Percentiles rank a stretch among this genome's conserved stretches.
phyloP scores from a whole-genome alignment of 2,797 vertebrate genomes.

The Bryconaethiops microstoma region DNA sequence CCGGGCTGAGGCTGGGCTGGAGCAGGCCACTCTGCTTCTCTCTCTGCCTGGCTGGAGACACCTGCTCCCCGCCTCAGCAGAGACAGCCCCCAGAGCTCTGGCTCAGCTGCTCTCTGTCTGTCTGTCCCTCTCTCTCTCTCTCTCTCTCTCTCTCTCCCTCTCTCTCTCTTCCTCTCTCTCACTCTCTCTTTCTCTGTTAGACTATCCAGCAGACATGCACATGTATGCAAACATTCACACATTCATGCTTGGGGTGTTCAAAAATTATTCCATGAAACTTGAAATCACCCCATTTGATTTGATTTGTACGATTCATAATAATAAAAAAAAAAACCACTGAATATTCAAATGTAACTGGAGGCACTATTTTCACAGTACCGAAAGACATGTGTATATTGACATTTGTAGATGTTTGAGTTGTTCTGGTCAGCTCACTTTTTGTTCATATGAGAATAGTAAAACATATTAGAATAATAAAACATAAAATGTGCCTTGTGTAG shows the following conservation, averaged over 20 bases:
- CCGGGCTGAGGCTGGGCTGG: constrained; percentile 13
- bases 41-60: constrained; percentile 65
- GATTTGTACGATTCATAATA: too few species aligned
- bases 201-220: constrained; percentile 17
- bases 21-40: constrained; percentile 49
- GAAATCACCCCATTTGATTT: not conserved
- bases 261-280: not conserved
- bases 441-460: too few species aligned
- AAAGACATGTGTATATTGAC: too few species aligned
- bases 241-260: not conserved
- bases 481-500: too few species aligned
- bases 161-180: not conserved
- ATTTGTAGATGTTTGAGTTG: too few species aligned
- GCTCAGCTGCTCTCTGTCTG: constrained; percentile 72
- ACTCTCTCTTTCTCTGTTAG: too few species aligned
- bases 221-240: not conserved
- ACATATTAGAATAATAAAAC: too few species aligned
- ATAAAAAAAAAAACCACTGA: too few species aligned
- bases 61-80: constrained; percentile 77
- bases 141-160: too few species aligned
- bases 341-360: too few species aligned
- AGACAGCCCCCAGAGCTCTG: constrained; percentile 71
- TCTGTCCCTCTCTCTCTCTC: not conserved
- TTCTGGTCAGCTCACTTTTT: too few species aligned
- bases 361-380: too few species aligned